These are phyloP conservation scores for Rotaria macrura DNA, from an alignment of 2,888 invertebrate genomes.

Conservation along the genomic window DNA sequence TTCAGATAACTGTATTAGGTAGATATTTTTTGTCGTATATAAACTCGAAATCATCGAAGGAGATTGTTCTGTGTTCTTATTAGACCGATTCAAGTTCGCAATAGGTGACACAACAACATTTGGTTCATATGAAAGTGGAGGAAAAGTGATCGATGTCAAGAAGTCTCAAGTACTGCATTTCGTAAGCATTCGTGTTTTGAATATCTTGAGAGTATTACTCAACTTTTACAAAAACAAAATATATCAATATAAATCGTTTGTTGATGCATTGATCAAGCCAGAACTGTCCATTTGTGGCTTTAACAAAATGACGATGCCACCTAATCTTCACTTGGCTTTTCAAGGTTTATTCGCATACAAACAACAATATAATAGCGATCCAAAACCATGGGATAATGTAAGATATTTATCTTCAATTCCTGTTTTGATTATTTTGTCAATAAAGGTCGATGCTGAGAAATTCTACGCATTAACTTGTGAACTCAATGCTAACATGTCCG, in stretches of 20 bases:
- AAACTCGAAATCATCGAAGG: too few species aligned
- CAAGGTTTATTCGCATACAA: slow-evolving; percentile 65
- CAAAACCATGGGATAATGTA: slow-evolving; percentile 64
- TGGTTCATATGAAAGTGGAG: slow-evolving; percentile 60
- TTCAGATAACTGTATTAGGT: slow-evolving; percentile 68
- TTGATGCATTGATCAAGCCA: slow-evolving; percentile 66
- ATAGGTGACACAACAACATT: slow-evolving; percentile 70
- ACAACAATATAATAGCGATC: slow-evolving; percentile 57
- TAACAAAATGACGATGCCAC: slow-evolving; percentile 80
- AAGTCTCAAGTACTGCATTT: slow-evolving; percentile 76
- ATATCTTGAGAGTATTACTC: not conserved
- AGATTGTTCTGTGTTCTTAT: slow-evolving; percentile 35
- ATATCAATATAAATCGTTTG: slow-evolving; percentile 57
- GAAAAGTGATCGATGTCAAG: slow-evolving; percentile 87
- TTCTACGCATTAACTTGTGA: slow-evolving; percentile 50
- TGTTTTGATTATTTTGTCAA: not conserved
- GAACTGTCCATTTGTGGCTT: slow-evolving; percentile 79
- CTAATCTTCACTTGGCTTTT: slow-evolving; percentile 76
- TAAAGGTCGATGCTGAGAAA: slow-evolving; percentile 48
- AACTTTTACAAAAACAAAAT: not conserved
- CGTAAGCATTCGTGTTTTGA: slow-evolving; percentile 34
- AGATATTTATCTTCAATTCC: not conserved
- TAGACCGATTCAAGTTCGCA: slow-evolving; percentile 82
- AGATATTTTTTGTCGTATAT: not conserved
- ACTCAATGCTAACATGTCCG: slow-evolving; percentile 43